These are phyloP conservation scores for Brachypodius melanocephalos DNA, from an alignment of 2,113 vertebrate genomes.

Conservation along the genomic window DNA sequence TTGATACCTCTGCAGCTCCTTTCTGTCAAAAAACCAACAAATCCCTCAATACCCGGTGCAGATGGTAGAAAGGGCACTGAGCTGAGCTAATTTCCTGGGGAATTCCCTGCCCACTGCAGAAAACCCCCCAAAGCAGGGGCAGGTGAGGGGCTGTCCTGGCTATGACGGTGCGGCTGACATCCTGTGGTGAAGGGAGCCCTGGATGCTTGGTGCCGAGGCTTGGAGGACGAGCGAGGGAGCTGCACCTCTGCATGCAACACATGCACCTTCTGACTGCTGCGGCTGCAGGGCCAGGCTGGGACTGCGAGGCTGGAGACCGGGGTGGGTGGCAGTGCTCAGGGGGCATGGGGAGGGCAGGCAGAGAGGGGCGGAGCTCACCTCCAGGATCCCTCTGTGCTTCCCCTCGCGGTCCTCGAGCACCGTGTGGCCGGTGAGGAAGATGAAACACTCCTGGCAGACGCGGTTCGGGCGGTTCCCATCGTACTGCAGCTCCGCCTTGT, in stretches of 20 bases:
- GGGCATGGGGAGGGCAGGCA: rapidly evolving
- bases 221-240: background rate
- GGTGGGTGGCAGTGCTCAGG: background rate
- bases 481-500: slow-evolving; percentile 67
- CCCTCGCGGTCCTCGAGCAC: slow-evolving; percentile 37
- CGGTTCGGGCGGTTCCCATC: slow-evolving; percentile 65
- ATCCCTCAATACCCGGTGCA: background rate
- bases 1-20: slow-evolving; percentile 34
- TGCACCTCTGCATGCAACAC: background rate
- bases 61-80: background rate
- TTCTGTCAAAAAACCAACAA: slow-evolving; percentile 52
- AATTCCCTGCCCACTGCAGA: background rate
- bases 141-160: background rate
- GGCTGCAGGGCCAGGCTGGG: background rate
- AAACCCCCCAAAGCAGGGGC: background rate
- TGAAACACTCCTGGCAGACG: slow-evolving; percentile 71
- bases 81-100: background rate
- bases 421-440: slow-evolving; percentile 59
- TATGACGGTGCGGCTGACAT: background rate
- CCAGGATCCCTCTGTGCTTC: slow-evolving; percentile 70
- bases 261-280: background rate
- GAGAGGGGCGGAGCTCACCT: slow-evolving; percentile 51
- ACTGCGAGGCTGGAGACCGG: background rate
- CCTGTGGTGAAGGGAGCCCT: rapidly evolving
- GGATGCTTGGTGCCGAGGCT: background rate